These are phyloP conservation scores for Alaudala cheleensis DNA, from an alignment of 2,113 vertebrate species.

Conservation along the genomic window DNA sequence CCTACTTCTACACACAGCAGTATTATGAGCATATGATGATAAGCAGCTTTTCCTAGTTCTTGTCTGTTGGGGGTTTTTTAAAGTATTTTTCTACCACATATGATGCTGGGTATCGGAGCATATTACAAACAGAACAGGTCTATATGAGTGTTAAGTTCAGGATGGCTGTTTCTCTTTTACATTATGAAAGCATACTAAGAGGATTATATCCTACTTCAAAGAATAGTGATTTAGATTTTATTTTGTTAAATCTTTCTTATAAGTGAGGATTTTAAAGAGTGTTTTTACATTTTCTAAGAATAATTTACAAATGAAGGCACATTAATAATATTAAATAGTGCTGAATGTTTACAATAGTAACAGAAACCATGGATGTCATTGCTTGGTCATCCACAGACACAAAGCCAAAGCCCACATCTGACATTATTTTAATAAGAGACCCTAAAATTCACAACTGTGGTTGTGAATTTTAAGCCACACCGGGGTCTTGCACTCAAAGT, in stretches of 20 bases:
- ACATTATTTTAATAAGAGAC: not conserved
- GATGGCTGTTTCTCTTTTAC: not conserved
- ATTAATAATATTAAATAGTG: not conserved
- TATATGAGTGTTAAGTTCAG: not conserved
- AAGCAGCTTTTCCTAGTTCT: not conserved
- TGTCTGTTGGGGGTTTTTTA: not conserved
- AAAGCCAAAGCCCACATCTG: not conserved
- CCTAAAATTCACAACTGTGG: not conserved
- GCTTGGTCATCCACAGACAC: not conserved
- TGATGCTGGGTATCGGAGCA: not conserved
- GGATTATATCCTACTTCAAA: constrained; percentile 2
- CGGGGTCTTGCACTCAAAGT: not conserved
- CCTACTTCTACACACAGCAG: not conserved
- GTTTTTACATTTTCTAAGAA: not conserved
- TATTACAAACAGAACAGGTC: not conserved
- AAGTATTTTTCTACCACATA: not conserved
- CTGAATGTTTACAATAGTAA: not conserved
- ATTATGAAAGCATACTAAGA: not conserved
- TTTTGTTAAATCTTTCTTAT: not conserved
- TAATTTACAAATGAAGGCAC: not conserved
- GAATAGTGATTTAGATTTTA: not conserved
- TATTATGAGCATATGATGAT: not conserved
- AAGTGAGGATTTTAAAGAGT: not conserved
- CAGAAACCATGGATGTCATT: not conserved
- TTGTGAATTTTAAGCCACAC: not conserved